Evolutionary conservation across 2,888 invertebrate genomes (phyloP).

Genomic region (Helleia helle): DNA sequence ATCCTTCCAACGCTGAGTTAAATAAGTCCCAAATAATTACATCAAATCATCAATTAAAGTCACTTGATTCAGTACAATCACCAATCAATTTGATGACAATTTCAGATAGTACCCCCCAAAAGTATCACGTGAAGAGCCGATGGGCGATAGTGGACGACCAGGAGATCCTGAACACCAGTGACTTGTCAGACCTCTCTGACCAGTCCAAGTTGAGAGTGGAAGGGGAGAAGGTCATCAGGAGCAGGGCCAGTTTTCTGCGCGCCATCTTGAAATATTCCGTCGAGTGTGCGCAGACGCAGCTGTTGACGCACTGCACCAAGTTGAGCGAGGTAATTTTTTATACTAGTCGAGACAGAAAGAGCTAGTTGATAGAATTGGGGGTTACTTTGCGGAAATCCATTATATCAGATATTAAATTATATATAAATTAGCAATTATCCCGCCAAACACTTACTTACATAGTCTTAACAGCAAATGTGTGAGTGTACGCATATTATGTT

Average conservation of each 20-base stretch:
- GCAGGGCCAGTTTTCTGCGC: constrained; percentile 44
- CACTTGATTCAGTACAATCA: no score
- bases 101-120: constrained; percentile 41
- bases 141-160: constrained; percentile 46
- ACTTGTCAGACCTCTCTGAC: constrained; percentile 13
- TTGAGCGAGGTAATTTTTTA: constrained; percentile 70
- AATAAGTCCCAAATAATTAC: no score
- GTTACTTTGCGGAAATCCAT: no score
- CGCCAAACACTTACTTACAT: no score
- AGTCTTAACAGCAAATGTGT: no score
- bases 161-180: constrained; percentile 29
- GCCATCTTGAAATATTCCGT: constrained; percentile 58
- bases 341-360: no score
- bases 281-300: constrained; percentile 57
- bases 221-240: constrained; percentile 38
- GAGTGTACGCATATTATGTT: no score
- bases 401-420: no score
- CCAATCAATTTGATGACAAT: constrained; percentile 9
- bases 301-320: constrained; percentile 64
- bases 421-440: no score
- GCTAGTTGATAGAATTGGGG: no score
- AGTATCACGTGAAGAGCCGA: constrained; percentile 49
- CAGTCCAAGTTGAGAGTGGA: constrained; percentile 16
- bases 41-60: no score
- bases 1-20: no score